These are phyloP conservation scores for Platorchestia sp. DNA, from an alignment of 1,140 invertebrate species.

Conservation along the genomic window DNA sequence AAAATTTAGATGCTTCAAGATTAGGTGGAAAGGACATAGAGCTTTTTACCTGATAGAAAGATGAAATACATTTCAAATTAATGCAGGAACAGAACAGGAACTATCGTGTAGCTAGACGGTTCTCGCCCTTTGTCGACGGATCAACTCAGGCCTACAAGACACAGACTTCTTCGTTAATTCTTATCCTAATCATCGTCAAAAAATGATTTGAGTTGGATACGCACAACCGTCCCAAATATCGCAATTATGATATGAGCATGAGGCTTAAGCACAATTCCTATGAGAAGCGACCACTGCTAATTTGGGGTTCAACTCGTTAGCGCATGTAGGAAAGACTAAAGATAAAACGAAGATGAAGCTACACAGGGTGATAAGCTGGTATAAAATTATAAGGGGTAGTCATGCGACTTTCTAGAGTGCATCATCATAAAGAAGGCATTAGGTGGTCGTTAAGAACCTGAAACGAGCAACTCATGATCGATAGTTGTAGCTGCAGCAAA, in stretches of 20 bases:
- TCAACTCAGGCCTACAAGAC: background rate
- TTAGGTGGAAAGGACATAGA: background rate
- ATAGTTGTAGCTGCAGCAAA: background rate
- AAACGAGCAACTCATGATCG: background rate
- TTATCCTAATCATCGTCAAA: background rate
- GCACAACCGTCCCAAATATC: background rate
- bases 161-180: background rate
- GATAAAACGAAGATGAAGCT: background rate
- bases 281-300: background rate
- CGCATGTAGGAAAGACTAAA: background rate
- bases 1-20: background rate
- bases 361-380: background rate
- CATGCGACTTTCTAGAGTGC: background rate
- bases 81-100: background rate
- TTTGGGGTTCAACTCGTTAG: background rate
- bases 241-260: background rate
- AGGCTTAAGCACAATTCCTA: background rate
- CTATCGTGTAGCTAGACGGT: background rate
- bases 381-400: constrained; percentile 10
- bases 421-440: background rate
- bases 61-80: background rate
- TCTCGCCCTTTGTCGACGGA: background rate
- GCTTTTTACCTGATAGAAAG: background rate
- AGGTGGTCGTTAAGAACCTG: constrained; percentile 6
- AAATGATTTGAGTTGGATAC: background rate